Percentiles rank a stretch among this genome's conserved stretches.
These are phyloP conservation scores for Mesocentrotus franciscanus DNA, from an alignment of 53 echinoderm and acorn worm genomes.

Conservation along the genomic window DNA sequence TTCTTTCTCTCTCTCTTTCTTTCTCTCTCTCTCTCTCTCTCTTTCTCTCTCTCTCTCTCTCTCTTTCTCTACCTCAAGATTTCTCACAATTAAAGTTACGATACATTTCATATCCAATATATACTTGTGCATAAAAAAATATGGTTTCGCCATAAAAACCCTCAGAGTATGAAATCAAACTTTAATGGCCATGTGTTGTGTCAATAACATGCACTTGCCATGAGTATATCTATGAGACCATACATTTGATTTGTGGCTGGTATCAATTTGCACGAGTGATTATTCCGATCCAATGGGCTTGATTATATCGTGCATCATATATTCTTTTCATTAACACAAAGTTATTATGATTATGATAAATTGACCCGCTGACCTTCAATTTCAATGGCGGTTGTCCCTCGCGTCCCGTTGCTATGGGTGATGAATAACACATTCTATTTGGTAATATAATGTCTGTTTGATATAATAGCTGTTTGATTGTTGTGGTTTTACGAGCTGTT, in stretches of 20 bases:
- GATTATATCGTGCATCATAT: neutral
- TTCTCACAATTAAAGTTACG: neutral
- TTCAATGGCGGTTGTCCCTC: neutral
- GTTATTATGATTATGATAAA: slow-evolving; percentile 1
- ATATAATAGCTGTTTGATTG: too few relatives aligned
- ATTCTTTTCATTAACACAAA: neutral
- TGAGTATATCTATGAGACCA: neutral
- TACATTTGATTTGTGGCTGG: neutral
- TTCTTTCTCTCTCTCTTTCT: too few relatives aligned
- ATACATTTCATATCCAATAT: too few relatives aligned
- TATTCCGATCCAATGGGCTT: neutral
- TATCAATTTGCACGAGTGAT: neutral
- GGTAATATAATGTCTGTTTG: too few relatives aligned
- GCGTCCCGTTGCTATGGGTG: slow-evolving; percentile 9
- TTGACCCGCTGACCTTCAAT: neutral
- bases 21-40: too few relatives aligned
- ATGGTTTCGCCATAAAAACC: neutral
- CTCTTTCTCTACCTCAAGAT: too few relatives aligned
- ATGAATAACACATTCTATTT: neutral
- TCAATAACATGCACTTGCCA: neutral
- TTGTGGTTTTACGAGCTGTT: neutral
- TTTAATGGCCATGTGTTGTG: neutral
- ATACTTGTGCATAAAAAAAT: neutral
- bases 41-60: too few relatives aligned
- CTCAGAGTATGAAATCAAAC: neutral